Evolutionary conservation across 2,888 invertebrate species (phyloP), one percentile per base, ranked within the genome.

Genomic region (Orthosia gracilis): DNA sequence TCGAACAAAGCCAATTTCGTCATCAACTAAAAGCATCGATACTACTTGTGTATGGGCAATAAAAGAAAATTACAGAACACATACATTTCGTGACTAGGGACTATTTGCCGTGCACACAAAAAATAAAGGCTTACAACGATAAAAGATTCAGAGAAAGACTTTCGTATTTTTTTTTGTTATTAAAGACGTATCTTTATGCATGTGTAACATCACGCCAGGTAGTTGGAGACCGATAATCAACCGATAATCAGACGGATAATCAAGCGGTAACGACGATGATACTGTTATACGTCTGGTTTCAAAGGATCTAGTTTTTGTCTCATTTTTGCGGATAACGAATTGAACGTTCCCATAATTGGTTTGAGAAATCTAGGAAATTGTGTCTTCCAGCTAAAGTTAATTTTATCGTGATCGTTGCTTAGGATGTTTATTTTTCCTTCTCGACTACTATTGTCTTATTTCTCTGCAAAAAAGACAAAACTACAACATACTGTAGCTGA

Each of bases 61-160:
- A 89, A 89, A 88, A 87, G 83, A 83, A 87, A 87, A 89, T 89
- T 89, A 89, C 86, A 79, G 72, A 86, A 89, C 87, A 87, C 80
- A 84, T 80, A 81, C 83, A 83, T 88, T 84, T 62, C 90, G 88
- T 89, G 91, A 86, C 89, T 88, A 73, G 75, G 65, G 66, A 79
- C 85, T 88, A 85, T 90, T 85, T 86, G 78, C 73, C 73, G 77
- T 66, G 76, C 73, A 78, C 83, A 80, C 78, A 79, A 83, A 82
- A 86, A 86, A 87, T 75, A 67, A 82, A 87, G 71, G 68, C 70
- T 83, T 78, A 69, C 75, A 47, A 73, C 85, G 61, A 77, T 83
- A 85, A 87, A 85, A 87, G 73, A 87, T 85, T 85, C 73, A 82
- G 76, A 47, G 78, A 64, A 58, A 79, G 73, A 72, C 64, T 61